Evolutionary conservation across 2,888 invertebrate genomes (phyloP).

Genomic region (Drosophila basisetae): DNA sequence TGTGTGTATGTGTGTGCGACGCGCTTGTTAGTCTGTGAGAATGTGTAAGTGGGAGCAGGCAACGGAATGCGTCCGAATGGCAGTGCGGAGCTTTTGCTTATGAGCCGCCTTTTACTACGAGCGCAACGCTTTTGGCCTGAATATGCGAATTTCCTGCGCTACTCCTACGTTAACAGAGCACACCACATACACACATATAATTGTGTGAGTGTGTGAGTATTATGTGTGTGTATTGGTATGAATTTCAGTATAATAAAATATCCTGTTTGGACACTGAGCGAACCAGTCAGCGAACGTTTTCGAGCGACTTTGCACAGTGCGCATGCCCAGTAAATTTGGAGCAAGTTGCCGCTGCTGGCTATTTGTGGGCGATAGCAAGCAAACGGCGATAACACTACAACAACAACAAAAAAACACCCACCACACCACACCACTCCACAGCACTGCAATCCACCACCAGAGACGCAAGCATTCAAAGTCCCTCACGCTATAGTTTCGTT

Average conservation of each 20-base stretch:
- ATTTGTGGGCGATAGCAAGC: slow-evolving; percentile 62
- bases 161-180: slow-evolving; percentile 62
- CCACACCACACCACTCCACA: slow-evolving; percentile 26
- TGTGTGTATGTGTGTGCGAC: slow-evolving; percentile 30
- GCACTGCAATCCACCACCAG: slow-evolving; percentile 48
- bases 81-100: slow-evolving; percentile 80
- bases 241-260: slow-evolving; percentile 84
- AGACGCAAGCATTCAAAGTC: slow-evolving; percentile 51
- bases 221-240: slow-evolving; percentile 46
- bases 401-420: slow-evolving; percentile 27
- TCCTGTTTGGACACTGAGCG: slow-evolving; percentile 72
- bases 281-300: slow-evolving; percentile 34
- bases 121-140: slow-evolving; percentile 69
- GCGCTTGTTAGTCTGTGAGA: slow-evolving; percentile 32
- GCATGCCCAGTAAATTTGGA: slow-evolving; percentile 69
- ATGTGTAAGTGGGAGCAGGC: slow-evolving; percentile 64
- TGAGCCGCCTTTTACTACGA: slow-evolving; percentile 69
- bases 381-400: slow-evolving; percentile 63
- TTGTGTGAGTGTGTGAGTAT: slow-evolving; percentile 12
- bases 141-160: slow-evolving; percentile 77
- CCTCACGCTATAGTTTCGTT: slow-evolving; percentile 42
- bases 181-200: slow-evolving; percentile 18
- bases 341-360: slow-evolving; percentile 69
- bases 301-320: slow-evolving; percentile 41
- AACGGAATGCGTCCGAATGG: slow-evolving; percentile 82